Conservation (phyloP, 2,113 vertebrate species). For the Benitochromis conjunctus region DNA sequence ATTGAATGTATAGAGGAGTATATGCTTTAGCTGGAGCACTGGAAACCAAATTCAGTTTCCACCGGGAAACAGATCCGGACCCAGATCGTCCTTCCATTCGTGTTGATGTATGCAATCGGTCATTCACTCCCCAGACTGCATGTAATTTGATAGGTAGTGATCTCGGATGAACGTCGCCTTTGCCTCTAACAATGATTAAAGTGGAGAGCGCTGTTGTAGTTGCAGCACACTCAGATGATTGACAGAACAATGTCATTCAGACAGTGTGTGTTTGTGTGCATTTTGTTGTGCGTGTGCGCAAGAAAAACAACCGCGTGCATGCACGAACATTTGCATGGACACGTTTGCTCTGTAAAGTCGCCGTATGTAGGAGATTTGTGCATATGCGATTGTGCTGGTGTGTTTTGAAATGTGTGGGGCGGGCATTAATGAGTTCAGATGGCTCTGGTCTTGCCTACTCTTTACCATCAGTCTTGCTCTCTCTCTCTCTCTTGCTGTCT, state of each 20-base stretch:
- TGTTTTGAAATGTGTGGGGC: neutral
- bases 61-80: neutral
- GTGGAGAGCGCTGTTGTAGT: neutral
- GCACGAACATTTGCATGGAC: neutral
- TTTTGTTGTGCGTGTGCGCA: neutral
- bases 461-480: constrained; percentile 1
- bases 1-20: neutral
- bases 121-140: constrained; percentile 5
- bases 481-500: neutral
- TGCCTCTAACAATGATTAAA: constrained; percentile 52
- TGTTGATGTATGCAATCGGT: constrained; percentile 15
- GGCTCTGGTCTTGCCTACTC: constrained; percentile 14
- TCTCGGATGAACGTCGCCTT: constrained; percentile 19
- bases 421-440: constrained; percentile 36
- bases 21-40: neutral
- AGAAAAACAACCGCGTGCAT: neutral
- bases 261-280: neutral
- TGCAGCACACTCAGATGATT: constrained; percentile 28
- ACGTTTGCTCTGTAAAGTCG: neutral
- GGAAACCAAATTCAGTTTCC: constrained; percentile 14
- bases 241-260: constrained; percentile 52
- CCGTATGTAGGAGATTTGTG: neutral
- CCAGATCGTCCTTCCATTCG: neutral
- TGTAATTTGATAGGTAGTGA: constrained; percentile 44
- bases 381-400: neutral